phyloP scores from a whole-genome alignment of 2,113 vertebrate species.

The Trochalopteron elliotii region DNA sequence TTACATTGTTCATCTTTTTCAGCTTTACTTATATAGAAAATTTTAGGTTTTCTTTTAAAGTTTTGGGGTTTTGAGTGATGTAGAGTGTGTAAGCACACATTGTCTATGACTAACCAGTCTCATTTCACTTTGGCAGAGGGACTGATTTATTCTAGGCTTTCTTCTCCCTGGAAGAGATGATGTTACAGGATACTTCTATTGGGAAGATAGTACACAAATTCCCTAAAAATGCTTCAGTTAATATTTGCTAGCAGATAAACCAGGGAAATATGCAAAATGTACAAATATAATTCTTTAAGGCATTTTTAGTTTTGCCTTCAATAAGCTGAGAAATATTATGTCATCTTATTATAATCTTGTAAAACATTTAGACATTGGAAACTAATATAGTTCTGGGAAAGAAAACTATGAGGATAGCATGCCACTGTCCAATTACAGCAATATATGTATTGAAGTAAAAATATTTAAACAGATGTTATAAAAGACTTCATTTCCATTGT shows the following conservation, averaged over 20 bases:
- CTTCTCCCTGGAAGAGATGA: not conserved
- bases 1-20: not conserved
- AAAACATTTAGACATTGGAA: not conserved
- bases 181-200: not conserved
- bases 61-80: not conserved
- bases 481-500: not conserved
- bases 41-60: not conserved
- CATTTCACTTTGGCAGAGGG: not conserved
- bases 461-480: constrained; percentile 22
- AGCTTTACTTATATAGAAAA: not conserved
- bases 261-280: not conserved
- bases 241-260: not conserved
- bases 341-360: not conserved
- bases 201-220: not conserved
- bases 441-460: not conserved
- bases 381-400: not conserved
- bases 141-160: not conserved
- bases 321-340: not conserved
- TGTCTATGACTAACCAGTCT: not conserved
- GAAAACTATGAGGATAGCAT: not conserved
- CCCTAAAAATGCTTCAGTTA: not conserved
- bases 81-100: not conserved
- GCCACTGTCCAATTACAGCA: not conserved
- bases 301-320: not conserved
- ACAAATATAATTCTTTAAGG: not conserved